Evolutionary conservation across 2,113 vertebrate species (phyloP).

Genomic region (Cygnus atratus): DNA sequence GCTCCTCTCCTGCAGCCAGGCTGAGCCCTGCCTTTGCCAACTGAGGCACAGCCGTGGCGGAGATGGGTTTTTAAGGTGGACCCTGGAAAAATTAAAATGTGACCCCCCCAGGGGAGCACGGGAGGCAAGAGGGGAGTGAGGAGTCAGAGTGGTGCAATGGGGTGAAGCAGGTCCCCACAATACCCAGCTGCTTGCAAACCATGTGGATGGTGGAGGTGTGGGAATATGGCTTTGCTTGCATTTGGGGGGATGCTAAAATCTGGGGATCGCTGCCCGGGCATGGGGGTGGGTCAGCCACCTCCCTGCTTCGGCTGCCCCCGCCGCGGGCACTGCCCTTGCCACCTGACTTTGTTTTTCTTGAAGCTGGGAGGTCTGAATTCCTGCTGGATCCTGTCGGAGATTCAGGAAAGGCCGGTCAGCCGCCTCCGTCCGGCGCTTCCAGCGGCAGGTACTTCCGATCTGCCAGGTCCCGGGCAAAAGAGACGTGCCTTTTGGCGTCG

Average conservation of each 20-base stretch:
- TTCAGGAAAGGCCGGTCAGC: conserved; percentile 42
- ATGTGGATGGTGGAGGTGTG: accelerated
- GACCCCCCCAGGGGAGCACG: accelerated
- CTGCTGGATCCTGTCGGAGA: conserved; percentile 68
- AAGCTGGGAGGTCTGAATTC: conserved; percentile 69
- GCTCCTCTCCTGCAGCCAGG: background rate
- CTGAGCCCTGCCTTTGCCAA: background rate
- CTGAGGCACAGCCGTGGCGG: background rate
- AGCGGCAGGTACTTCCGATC: conserved; percentile 68
- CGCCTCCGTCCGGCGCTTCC: background rate
- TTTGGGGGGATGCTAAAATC: background rate
- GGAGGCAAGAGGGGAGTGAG: accelerated
- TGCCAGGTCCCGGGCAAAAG: background rate
- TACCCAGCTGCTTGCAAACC: accelerated
- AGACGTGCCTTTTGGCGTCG: background rate
- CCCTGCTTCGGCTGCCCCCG: accelerated
- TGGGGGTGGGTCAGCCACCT: background rate
- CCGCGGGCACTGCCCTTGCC: background rate
- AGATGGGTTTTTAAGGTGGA: conserved; percentile 33
- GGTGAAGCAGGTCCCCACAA: background rate
- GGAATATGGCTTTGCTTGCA: accelerated
- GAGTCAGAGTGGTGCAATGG: background rate
- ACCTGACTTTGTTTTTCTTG: conserved; percentile 55
- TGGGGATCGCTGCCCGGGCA: accelerated
- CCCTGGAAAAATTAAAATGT: background rate